Base-by-base conservation (phyloP, 1,140 invertebrate genomes). In the Calycopis cecrops region DNA sequence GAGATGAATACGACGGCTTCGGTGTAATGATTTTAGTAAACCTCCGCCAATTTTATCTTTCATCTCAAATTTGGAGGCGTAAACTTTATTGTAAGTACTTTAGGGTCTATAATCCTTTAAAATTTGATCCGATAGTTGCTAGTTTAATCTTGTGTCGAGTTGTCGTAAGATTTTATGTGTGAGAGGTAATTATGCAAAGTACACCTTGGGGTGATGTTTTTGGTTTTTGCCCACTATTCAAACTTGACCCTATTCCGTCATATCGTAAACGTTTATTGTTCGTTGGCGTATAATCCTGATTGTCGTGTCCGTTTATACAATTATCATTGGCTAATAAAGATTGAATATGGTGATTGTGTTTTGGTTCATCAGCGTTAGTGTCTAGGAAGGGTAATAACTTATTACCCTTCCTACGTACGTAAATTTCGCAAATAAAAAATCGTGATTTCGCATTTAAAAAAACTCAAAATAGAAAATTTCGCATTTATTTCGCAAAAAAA, bases 81-180 rank as follows among this genome's bases (percentile, higher is more conserved):
- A 18, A 7, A 48, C 42, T 52, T 54, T 76, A 70, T 60, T 11
- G 0, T 4, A 0, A 21, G 17, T 0, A 4, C 0, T 0, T 52
- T 68, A 79, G 54, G 35, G 64, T 56, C 52, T 2, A 63, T 18
- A 56, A 52, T 77, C 4, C 42, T 9, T 11, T 59, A 42, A 16
- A 21, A 28, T 18, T 49, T 49, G 7, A 7, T 9, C 44, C 49
- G n/a, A 17, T 7, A 16, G 8, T 14, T 28, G 21, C 14, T 52
- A 49, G 52, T 55, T 37, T 55, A 62, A 48, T 54, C 56, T 75
- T 67, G 76, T 75, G 60, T 54, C 42, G 53, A 63, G 60, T 62
- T 65, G 65, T 82, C 79, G 75, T 86, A 85, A 86, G 83, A 86
- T 86, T 86, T 86, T 86, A 85, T 85, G 78, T 63, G 55, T 54